Base-by-base conservation (phyloP, 2,113 vertebrate species). In the Cromileptes altivelis region DNA sequence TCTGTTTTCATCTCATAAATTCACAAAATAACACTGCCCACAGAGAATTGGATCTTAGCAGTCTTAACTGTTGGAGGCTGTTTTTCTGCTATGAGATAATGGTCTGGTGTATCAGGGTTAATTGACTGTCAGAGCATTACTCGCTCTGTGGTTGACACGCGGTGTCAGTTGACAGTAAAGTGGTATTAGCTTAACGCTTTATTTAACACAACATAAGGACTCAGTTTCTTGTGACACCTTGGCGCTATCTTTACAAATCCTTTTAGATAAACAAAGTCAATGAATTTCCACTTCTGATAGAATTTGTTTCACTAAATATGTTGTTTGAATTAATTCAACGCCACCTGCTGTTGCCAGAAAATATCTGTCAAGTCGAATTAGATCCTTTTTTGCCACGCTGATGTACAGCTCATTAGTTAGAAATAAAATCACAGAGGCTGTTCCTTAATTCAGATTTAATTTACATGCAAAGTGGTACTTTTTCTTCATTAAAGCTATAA, bases 191-290 rank as follows among this genome's bases (percentile, higher is more conserved):
- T 13, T 25, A 52, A 57, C 0, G 42, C 63, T 58, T 78, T 52
- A 58, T 82, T 74, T 70, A 70, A 75, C 64, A 52, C 47, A 50
- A 67, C 68, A 49, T 71, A n/a, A 56, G 27, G 19, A 40, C 25
- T 68, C 67, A 8, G 25, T 23, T 58, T 77, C 40, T 42, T 57
- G 21, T 30, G 61, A 73, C 47, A 42, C 23, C 19, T 52, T 21
- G 40, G 18, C 4, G 0, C 3, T 10, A 61, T 52, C 67, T 42
- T 52, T 30, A 7, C 7, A 47, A 13, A 56, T 15, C 17, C 11
- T 80, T 17, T 8, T 25, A 50, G 12, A 5, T 18, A 65, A 12
- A 27, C 56, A 25, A 7, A 62, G 23, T 6, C 7, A 7, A 45
- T 45, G 10, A 19, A 53, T 30, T 42, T 18, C 14, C 37, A 25